Evolutionary conservation across 2,113 vertebrate genomes (phyloP), one percentile per base, ranked within the genome.

Genomic region (Cyprinodon tularosa): DNA sequence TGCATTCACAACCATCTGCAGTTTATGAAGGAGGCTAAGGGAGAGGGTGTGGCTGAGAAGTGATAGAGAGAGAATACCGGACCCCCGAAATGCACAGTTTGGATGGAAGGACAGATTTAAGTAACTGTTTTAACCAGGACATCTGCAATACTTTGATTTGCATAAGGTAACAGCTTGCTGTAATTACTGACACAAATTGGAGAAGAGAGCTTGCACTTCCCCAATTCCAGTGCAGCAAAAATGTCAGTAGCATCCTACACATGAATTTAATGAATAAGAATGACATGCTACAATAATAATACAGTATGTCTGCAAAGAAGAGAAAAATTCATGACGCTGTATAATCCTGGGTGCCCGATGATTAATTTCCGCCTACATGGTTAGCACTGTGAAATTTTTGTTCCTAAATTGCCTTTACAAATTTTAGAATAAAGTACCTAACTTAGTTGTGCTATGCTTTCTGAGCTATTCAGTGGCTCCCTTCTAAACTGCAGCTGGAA

Each of bases 11-110:
- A 69, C 72, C 78, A 84, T 80, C 78, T 77, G 79, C 78, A 73
- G 84, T 90, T 80, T 74, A 90, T 90, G 82, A 89, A 77, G 79
- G 78, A 81, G 83, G 84, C 69, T 36, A 69, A 65, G 59, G 77
- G 77, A 59, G 40, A 62, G 72, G 84, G 75, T 5, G 81, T 74
- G 81, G 71, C 63, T 70, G 57, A 47, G 38, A 74, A 79, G 71
- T 72, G 67, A 70, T n/a, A 50, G 62, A 64, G 37, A 59, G 57
- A 40, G 48, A 68, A 77, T 71, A 61, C 12, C 1, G 1, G 37
- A 38, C 44, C 37, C 57, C 59, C 37, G 79, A 62, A 80, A 73
- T 57, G n/a, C 15, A 14, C 29, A 50, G 22, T 74, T 81, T 83
- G 37, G 72, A 60, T 37, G 15, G 57, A 79, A 79, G 42, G 72